Conservation (phyloP, 2,797 vertebrate species). For the Sebastes trivittatus region DNA sequence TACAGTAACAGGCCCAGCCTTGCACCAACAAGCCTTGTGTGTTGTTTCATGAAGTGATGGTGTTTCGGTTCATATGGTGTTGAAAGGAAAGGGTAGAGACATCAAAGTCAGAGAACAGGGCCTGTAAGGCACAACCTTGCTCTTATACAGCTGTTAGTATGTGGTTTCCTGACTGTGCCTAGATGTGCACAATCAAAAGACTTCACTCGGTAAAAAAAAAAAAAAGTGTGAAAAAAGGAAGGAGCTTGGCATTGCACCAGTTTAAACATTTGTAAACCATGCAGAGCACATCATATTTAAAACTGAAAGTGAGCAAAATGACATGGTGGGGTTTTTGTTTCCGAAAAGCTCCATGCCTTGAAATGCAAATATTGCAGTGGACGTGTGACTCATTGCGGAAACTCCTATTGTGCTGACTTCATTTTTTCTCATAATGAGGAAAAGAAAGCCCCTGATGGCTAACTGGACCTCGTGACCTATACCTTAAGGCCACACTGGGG, state of each 20-base stretch:
- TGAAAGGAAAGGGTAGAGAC: background rate
- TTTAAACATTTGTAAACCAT: background rate
- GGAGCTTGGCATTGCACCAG: accelerated
- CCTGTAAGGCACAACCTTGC: background rate
- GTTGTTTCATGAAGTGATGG: background rate
- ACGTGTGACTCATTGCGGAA: slow-evolving; percentile 39
- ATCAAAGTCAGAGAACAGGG: background rate
- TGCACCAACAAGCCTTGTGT: background rate
- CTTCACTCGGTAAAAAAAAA: slow-evolving; percentile 6
- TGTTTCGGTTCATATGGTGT: background rate
- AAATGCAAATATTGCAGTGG: slow-evolving; percentile 34
- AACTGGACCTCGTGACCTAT: slow-evolving; percentile 17
- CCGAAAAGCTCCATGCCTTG: background rate
- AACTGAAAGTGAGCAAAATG: background rate
- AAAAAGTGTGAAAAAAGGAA: background rate
- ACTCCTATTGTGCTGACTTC: slow-evolving; percentile 6
- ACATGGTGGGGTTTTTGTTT: background rate
- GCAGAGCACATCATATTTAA: background rate
- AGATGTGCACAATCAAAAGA: slow-evolving; percentile 47
- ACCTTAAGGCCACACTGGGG: slow-evolving; percentile 30
- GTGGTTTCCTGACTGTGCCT: slow-evolving; percentile 47
- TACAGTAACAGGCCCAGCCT: background rate
- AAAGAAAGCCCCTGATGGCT: slow-evolving; percentile 47
- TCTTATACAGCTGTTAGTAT: background rate
- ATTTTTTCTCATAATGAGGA: slow-evolving; percentile 51